Conservation (phyloP, 2,797 vertebrate species). For the Phataginus tetradactyla region DNA sequence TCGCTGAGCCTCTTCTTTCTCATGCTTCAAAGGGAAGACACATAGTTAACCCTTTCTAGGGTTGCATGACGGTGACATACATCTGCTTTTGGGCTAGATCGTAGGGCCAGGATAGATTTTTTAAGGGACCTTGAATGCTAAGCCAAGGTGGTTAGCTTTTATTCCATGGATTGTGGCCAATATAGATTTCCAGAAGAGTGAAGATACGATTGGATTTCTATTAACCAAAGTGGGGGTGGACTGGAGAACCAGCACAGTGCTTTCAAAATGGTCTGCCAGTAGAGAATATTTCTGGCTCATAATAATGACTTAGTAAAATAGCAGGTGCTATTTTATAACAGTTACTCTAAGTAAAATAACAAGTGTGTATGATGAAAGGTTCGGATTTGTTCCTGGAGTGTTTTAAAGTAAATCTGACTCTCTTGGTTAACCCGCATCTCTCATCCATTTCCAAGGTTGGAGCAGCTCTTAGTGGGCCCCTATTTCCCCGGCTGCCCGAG, state of each 20-base stretch:
- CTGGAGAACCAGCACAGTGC: neutral
- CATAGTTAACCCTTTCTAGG: neutral
- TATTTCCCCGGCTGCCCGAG: conserved; percentile 45
- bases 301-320: neutral
- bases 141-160: neutral
- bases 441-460: conserved; percentile 29
- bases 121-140: neutral
- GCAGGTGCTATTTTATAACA: neutral
- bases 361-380: neutral
- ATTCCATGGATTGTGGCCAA: neutral
- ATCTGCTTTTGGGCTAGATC: neutral
- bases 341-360: neutral
- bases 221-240: neutral
- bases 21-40: neutral
- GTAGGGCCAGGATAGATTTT: neutral
- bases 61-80: neutral
- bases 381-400: neutral
- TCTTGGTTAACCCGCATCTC: neutral
- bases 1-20: neutral
- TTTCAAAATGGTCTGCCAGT: neutral
- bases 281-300: neutral
- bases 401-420: neutral
- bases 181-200: neutral
- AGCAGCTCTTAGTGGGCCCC: neutral
- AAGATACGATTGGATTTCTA: neutral